Percentiles rank a stretch among this genome's conserved stretches.
phyloP scores from a whole-genome alignment of 1,140 invertebrate genomes.

The Solenopsis fugax region DNA sequence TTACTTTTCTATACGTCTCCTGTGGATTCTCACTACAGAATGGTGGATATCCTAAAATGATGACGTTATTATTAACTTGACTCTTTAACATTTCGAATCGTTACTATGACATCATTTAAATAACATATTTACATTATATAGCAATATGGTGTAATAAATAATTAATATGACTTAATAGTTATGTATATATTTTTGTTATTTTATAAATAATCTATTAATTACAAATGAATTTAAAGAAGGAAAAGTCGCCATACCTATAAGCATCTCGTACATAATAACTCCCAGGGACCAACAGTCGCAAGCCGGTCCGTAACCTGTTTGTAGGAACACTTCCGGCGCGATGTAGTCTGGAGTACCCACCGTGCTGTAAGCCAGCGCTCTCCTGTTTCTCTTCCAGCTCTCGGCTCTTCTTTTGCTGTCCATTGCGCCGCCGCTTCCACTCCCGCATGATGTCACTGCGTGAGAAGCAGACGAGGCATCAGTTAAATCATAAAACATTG shows the following conservation, averaged over 20 bases:
- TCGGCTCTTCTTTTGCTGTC: slow-evolving; percentile 98
- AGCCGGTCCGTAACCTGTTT: slow-evolving; percentile 98
- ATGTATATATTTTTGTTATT: not conserved
- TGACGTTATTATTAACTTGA: not conserved
- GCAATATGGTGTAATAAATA: not conserved
- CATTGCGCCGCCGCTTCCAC: slow-evolving; percentile 91
- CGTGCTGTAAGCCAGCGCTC: slow-evolving; percentile 97
- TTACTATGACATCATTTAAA: not conserved
- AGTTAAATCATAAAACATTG: not conserved
- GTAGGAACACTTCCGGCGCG: slow-evolving; percentile 98
- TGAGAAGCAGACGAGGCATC: slow-evolving; percentile 22
- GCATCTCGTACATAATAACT: slow-evolving; percentile 99
- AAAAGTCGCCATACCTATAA: slow-evolving; percentile 91
- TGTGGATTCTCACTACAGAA: slow-evolving; percentile 99
- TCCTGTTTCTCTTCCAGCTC: slow-evolving; percentile 98
- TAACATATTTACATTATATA: not conserved
- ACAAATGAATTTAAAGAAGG: not conserved
- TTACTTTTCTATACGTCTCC: slow-evolving; percentile 99
- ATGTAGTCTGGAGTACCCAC: slow-evolving; percentile 99
- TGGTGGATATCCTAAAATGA: slow-evolving; percentile 95
- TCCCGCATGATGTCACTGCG: slow-evolving; percentile 84
- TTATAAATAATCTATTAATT: not conserved
- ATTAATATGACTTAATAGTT: no score
- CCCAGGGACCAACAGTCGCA: slow-evolving; percentile 99
- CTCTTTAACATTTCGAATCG: no score